Percentiles rank a stretch among this genome's conserved stretches.
Conservation (phyloP, 1,140 invertebrate species). For the Pogonomyrmex barbatus region DNA sequence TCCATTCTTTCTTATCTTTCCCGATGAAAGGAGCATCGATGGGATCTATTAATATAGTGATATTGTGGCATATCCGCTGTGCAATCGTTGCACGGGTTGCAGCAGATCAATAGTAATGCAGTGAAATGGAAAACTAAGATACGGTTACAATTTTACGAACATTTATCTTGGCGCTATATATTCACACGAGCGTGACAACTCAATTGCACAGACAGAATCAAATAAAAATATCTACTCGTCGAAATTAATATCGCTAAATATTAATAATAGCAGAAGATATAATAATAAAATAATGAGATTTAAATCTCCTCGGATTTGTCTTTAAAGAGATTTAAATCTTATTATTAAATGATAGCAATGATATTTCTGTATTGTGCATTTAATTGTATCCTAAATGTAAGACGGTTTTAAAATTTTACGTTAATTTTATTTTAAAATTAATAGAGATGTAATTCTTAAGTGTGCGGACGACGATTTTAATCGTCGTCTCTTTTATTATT, state of each 20-base stretch:
- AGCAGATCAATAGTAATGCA: slow-evolving; percentile 63
- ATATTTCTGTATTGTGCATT: background rate
- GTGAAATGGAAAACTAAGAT: slow-evolving; percentile 68
- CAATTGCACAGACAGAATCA: background rate
- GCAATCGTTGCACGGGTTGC: slow-evolving; percentile 60
- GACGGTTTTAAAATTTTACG: background rate
- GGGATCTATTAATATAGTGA: slow-evolving; percentile 37
- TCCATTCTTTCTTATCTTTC: background rate
- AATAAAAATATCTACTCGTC: background rate
- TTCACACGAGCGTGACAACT: slow-evolving; percentile 2
- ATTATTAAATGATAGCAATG: background rate
- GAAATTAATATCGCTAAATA: background rate
- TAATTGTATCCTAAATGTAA: background rate
- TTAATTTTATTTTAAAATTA: slow-evolving; percentile 2
- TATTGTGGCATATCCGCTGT: slow-evolving; percentile 57
- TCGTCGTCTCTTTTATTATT: background rate
- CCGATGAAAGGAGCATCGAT: slow-evolving; percentile 12
- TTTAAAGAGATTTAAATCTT: slow-evolving; percentile 1
- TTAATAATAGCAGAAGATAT: background rate
- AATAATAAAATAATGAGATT: background rate
- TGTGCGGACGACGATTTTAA: slow-evolving; percentile 3
- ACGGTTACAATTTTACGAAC: slow-evolving; percentile 52
- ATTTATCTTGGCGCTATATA: background rate
- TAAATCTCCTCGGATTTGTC: background rate
- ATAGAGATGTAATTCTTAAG: background rate